A percentile compares a stretch with the other conserved stretches of the same genome.
Conservation (phyloP, 1,140 invertebrate species). For the Macrotrachela quadricornifera region DNA sequence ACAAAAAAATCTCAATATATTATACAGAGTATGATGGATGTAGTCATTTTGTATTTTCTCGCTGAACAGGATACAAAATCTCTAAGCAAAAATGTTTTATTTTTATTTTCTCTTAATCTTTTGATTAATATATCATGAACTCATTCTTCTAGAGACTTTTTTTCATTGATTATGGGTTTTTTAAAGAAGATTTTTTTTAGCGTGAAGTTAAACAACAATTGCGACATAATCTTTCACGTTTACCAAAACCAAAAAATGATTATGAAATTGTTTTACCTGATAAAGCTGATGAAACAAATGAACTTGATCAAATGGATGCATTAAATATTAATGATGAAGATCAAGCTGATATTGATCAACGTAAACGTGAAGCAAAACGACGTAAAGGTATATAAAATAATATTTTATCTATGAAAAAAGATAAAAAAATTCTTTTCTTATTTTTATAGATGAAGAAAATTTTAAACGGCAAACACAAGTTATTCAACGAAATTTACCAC, state of each 20-base stretch:
- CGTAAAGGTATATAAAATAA: slow-evolving; percentile 11
- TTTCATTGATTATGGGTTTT: no score
- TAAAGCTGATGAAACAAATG: slow-evolving; percentile 34
- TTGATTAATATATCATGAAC: no score
- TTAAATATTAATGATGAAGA: slow-evolving; percentile 31
- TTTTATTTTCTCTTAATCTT: no score
- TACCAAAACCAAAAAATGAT: slow-evolving; percentile 80
- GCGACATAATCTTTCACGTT: slow-evolving; percentile 35
- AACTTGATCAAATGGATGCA: slow-evolving; percentile 23
- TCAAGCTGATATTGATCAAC: slow-evolving; percentile 67
- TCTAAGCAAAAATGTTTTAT: no score
- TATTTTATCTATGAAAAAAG: no score
- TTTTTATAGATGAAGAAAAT: slow-evolving; percentile 10
- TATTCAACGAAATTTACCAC: slow-evolving; percentile 64
- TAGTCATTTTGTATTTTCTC: no score
- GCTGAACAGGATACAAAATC: no score
- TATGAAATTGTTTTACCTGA: slow-evolving; percentile 90
- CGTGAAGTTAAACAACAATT: no score
- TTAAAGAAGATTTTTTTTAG: no score
- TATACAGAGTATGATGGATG: no score
- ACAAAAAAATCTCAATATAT: no score
- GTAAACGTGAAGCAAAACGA: slow-evolving; percentile 39
- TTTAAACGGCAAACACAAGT: slow-evolving; percentile 18
- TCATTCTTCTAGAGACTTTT: no score
- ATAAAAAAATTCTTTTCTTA: not conserved